These are phyloP conservation scores for Pygmarrhopalites habei DNA, from an alignment of 1,140 invertebrate genomes.

Conservation along the genomic window DNA sequence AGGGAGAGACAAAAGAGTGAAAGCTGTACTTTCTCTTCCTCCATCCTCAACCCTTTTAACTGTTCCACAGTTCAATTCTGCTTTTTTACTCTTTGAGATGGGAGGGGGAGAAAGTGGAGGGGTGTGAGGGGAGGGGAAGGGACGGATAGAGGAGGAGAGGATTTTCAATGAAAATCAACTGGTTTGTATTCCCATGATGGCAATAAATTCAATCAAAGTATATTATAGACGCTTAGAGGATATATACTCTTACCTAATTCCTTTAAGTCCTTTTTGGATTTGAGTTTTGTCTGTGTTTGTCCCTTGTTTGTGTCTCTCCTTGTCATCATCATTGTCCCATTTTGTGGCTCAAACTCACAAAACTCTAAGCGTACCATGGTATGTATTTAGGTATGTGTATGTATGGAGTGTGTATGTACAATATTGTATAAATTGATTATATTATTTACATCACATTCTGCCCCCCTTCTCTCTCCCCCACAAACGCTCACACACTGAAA, in stretches of 20 bases:
- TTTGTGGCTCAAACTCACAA: neutral
- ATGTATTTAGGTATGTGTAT: neutral
- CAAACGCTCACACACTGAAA: too few species aligned
- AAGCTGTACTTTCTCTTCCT: neutral
- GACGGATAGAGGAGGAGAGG: neutral
- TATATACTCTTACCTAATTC: neutral
- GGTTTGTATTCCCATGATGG: neutral
- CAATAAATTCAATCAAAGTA: neutral
- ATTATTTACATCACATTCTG: too few species aligned
- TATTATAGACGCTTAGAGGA: neutral
- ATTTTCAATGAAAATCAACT: neutral
- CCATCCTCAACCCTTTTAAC: neutral
- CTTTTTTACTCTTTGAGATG: neutral
- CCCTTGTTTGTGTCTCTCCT: neutral
- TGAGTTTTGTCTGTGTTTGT: neutral
- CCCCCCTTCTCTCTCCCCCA: too few species aligned
- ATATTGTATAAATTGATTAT: too few species aligned
- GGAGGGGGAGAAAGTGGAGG: neutral
- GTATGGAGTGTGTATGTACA: too few species aligned
- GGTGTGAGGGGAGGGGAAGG: neutral
- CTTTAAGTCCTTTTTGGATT: too few species aligned
- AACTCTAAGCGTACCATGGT: neutral
- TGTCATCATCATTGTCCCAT: neutral
- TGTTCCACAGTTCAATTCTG: neutral
- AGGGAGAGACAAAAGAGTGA: neutral